These are phyloP conservation scores for Triplophysa rosa DNA, from an alignment of 2,113 vertebrate genomes.

Conservation along the genomic window DNA sequence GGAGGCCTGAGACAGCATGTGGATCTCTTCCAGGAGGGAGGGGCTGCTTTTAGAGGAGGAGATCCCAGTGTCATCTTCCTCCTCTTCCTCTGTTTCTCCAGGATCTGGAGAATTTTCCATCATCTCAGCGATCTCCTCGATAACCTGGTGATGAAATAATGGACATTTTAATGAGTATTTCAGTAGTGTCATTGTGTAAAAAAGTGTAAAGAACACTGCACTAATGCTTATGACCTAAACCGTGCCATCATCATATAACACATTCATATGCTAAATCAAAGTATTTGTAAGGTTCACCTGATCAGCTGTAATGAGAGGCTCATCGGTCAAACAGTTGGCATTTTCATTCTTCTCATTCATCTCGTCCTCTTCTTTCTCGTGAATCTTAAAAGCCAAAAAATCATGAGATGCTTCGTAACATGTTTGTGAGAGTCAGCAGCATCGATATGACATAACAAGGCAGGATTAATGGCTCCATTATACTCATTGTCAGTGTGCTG, in stretches of 20 bases:
- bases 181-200: neutral
- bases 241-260: too few relatives aligned
- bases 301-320: constrained; percentile 87
- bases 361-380: constrained; percentile 89
- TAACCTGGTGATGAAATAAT: constrained; percentile 75
- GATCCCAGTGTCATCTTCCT: constrained; percentile 80
- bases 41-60: constrained; percentile 79
- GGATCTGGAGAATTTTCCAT: constrained; percentile 95
- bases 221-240: too few relatives aligned
- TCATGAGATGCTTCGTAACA: constrained; percentile 15
- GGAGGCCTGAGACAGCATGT: constrained; percentile 81
- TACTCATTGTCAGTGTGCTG: constrained; percentile 32
- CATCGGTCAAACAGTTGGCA: constrained; percentile 83
- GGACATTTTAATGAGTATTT: neutral
- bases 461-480: constrained; percentile 33
- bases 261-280: neutral
- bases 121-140: constrained; percentile 94
- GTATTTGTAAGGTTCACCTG: constrained; percentile 71
- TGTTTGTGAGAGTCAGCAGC: constrained; percentile 8
- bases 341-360: constrained; percentile 92
- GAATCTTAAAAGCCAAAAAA: constrained; percentile 73
- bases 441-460: constrained; percentile 4
- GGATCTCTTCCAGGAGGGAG: constrained; percentile 86
- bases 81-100: constrained; percentile 81
- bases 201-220: too few relatives aligned